phyloP scores from a whole-genome alignment of 53 echinoderm and acorn worm species.

The Temnopleurus reevesii region DNA sequence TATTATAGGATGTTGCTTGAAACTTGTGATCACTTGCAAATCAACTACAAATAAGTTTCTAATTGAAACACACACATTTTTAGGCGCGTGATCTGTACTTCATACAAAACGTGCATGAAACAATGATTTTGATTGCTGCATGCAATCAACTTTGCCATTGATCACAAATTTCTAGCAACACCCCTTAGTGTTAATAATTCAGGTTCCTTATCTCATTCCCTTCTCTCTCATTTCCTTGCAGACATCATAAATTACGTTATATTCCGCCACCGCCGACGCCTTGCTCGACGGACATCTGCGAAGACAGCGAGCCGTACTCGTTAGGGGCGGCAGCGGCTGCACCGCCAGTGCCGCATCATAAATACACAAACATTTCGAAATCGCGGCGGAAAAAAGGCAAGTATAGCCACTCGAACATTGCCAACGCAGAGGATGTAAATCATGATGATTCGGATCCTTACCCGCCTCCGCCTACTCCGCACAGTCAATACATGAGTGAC shows the following conservation, averaged over 20 bases:
- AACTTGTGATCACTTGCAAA: too few relatives aligned
- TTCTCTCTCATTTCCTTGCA: constrained; percentile 50
- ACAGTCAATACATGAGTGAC: constrained; percentile 80
- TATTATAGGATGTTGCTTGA: too few relatives aligned
- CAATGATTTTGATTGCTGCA: too few relatives aligned
- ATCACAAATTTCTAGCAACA: too few relatives aligned
- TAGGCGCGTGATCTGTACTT: too few relatives aligned
- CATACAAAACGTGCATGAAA: too few relatives aligned
- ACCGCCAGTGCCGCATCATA: constrained; percentile 57
- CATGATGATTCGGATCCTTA: constrained; percentile 90
- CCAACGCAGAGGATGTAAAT: constrained; percentile 77
- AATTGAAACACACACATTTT: too few relatives aligned
- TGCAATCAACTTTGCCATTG: too few relatives aligned
- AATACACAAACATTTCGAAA: constrained; percentile 67
- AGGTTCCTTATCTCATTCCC: too few relatives aligned
- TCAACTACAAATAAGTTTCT: too few relatives aligned
- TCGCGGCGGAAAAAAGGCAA: constrained; percentile 74
- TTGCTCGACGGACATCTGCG: constrained; percentile 93
- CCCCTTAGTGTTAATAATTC: too few relatives aligned
- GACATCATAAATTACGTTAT: constrained; percentile 93
- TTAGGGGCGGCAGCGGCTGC: constrained; percentile 42
- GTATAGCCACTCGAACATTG: constrained; percentile 76
- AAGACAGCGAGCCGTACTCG: constrained; percentile 89
- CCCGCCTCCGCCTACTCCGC: constrained; percentile 93
- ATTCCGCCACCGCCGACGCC: constrained; percentile 99